A percentile compares a stretch with the other conserved stretches of the same genome.
phyloP scores from a whole-genome alignment of 2,888 invertebrate species.

The Tinea pellionella region DNA sequence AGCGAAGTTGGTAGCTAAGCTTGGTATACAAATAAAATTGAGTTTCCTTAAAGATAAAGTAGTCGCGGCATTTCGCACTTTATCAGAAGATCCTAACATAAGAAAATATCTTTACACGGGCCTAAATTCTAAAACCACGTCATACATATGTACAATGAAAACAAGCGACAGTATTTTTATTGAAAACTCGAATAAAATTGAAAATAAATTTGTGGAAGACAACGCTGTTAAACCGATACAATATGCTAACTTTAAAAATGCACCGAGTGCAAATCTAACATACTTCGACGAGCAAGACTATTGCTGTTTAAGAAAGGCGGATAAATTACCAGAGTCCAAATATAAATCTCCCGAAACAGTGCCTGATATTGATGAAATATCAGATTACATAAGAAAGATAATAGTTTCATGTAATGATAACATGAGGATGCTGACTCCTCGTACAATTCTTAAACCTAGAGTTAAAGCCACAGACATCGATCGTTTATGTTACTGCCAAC shows the following conservation, averaged over 20 bases:
- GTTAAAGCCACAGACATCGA: conserved; percentile 57
- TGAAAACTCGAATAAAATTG: conserved; percentile 44
- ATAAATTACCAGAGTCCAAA: conserved; percentile 49
- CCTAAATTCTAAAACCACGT: conserved; percentile 52
- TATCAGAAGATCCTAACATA: conserved; percentile 47
- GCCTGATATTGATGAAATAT: conserved; percentile 48
- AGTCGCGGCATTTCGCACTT: conserved; percentile 48
- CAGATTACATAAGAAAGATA: conserved; percentile 53
- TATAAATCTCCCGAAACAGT: conserved; percentile 49
- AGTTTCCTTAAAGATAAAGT: conserved; percentile 44
- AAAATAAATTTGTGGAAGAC: conserved; percentile 36
- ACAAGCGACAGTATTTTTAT: conserved; percentile 48
- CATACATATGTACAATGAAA: conserved; percentile 55
- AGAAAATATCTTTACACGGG: conserved; percentile 55
- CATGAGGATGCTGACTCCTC: conserved; percentile 59
- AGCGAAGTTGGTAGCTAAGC: conserved; percentile 48
- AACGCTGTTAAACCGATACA: conserved; percentile 33
- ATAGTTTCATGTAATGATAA: conserved; percentile 59
- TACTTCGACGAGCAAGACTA: conserved; percentile 46
- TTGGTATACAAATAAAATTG: conserved; percentile 51
- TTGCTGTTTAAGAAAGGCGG: conserved; percentile 48
- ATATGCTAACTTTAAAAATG: conserved; percentile 52
- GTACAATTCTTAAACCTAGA: conserved; percentile 45
- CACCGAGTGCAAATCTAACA: conserved; percentile 46
- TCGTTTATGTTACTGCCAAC: conserved; percentile 50